These are phyloP conservation scores for Nomia melanderi DNA, from an alignment of 1,140 invertebrate genomes.

Conservation along the genomic window DNA sequence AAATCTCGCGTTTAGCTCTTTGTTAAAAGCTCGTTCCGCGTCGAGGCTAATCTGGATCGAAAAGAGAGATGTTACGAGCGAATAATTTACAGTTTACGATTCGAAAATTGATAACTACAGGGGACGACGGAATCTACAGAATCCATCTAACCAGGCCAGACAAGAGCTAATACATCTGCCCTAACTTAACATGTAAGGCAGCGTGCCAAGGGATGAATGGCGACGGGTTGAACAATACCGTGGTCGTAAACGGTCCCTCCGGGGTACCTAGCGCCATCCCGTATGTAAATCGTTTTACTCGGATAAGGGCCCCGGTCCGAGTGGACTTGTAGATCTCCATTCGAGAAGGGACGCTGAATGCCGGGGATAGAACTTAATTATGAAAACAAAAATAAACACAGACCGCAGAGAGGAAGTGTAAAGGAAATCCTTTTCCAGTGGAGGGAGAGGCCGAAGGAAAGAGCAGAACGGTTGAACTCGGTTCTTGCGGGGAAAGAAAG, in stretches of 20 bases:
- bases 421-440: not conserved
- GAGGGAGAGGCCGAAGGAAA: not conserved
- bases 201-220: not conserved
- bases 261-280: conserved; percentile 1
- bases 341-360: not conserved
- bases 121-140: not conserved
- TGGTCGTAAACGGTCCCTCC: conserved; percentile 5
- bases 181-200: conserved; percentile 6
- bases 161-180: not conserved
- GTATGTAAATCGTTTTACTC: conserved; percentile 4
- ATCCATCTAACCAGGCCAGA: not conserved
- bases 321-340: conserved; percentile 3
- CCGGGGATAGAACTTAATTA: not conserved
- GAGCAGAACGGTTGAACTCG: too few relatives aligned
- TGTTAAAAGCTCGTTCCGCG: too few relatives aligned
- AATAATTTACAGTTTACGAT: not conserved
- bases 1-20: too few relatives aligned
- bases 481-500: too few relatives aligned
- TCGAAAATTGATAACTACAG: not conserved
- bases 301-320: conserved; percentile 5
- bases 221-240: conserved; percentile 5
- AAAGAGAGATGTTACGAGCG: too few relatives aligned
- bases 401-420: not conserved
- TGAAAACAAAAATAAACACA: not conserved
- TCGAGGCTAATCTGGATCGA: too few relatives aligned